phyloP scores from a whole-genome alignment of 2,113 vertebrate species.

The Elephas maximus region DNA sequence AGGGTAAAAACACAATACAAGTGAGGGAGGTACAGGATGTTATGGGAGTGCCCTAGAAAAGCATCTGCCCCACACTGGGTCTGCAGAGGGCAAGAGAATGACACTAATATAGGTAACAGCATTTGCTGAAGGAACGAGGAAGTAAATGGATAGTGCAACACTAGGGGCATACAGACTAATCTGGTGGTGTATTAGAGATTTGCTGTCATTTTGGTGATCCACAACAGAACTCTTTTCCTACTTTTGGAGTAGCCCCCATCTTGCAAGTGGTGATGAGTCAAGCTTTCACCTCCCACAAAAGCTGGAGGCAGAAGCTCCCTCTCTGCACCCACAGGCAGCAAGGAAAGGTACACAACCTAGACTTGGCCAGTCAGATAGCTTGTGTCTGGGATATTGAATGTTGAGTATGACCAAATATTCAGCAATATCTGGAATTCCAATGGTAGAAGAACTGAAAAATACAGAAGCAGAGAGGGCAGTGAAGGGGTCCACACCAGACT shows the following conservation, averaged over 20 bases:
- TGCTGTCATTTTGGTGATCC: background rate
- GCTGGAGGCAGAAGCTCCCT: background rate
- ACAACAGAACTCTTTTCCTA: background rate
- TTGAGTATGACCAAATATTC: background rate
- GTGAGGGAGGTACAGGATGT: background rate
- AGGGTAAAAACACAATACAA: background rate
- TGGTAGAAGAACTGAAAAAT: background rate
- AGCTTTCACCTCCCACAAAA: background rate
- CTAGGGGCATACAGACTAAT: background rate
- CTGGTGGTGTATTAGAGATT: no score
- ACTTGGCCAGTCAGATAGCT: background rate
- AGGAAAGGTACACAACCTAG: background rate
- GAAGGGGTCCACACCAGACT: background rate
- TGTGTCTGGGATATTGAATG: background rate
- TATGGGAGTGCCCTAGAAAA: background rate
- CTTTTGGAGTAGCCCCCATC: background rate
- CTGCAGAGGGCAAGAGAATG: background rate
- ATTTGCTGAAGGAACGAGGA: background rate
- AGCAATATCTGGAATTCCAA: background rate
- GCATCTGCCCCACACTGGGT: background rate
- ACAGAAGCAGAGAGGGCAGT: background rate
- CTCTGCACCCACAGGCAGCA: background rate
- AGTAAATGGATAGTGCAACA: background rate
- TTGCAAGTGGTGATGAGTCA: background rate
- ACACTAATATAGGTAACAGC: background rate